phyloP scores from a whole-genome alignment of 2,888 invertebrate species.

The Eustalomyia histrio region DNA sequence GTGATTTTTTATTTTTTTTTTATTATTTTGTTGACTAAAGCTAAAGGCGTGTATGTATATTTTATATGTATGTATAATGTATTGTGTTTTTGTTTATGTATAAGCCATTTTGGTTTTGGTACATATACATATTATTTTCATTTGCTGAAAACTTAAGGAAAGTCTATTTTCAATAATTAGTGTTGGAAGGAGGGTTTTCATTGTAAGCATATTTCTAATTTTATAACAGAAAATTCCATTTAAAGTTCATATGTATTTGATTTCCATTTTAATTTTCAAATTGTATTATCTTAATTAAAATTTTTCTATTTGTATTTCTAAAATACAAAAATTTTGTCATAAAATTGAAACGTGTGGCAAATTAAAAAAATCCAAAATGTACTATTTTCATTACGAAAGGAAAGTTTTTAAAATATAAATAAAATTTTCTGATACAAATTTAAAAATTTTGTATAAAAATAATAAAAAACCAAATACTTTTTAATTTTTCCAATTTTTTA shows the following conservation, averaged over 20 bases:
- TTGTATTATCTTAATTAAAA: too few species aligned
- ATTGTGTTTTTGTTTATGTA: conserved; percentile 42
- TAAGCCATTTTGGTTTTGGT: conserved; percentile 42
- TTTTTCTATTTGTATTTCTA: too few species aligned
- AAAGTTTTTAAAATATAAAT: too few species aligned
- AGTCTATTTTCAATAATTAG: not conserved
- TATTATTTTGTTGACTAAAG: conserved; percentile 68
- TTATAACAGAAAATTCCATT: not conserved
- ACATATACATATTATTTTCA: conserved; percentile 19
- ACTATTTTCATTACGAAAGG: too few species aligned
- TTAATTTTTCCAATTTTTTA: conserved; percentile 41
- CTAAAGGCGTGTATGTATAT: conserved; percentile 54
- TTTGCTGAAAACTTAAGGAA: conserved; percentile 41
- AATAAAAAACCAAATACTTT: conserved; percentile 47
- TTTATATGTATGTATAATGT: conserved; percentile 71
- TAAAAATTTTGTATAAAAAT: not conserved
- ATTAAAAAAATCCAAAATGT: too few species aligned
- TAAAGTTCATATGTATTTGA: too few species aligned
- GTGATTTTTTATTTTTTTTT: too few species aligned
- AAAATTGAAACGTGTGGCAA: too few species aligned
- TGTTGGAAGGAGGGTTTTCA: not conserved
- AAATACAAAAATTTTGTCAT: too few species aligned
- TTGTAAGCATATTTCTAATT: not conserved
- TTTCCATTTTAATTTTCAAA: too few species aligned
- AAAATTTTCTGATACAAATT: not conserved